phyloP scores from a whole-genome alignment of 92 coral and sea anemone species.

The Meandrina meandrites region DNA sequence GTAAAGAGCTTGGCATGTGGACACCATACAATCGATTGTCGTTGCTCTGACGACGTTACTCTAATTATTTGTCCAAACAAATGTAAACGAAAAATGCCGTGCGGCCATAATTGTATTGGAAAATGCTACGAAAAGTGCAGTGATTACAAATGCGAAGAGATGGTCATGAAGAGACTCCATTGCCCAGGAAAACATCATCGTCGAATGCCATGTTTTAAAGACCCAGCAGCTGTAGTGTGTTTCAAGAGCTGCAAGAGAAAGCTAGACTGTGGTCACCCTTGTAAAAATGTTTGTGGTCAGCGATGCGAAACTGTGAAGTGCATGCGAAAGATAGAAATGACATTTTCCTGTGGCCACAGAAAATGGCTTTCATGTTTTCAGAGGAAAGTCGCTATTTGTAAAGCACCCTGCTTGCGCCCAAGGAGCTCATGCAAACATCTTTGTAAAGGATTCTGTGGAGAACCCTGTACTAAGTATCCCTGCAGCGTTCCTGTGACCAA shows the following conservation, averaged over 20 bases:
- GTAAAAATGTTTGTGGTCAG: slow-evolving; percentile 62
- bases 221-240: slow-evolving; percentile 39
- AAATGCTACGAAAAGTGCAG: slow-evolving; percentile 33
- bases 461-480: slow-evolving; percentile 43
- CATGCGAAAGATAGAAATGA: slow-evolving; percentile 13
- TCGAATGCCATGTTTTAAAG: slow-evolving; percentile 22
- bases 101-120: slow-evolving; percentile 71
- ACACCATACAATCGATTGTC: slow-evolving; percentile 54
- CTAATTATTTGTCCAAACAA: neutral
- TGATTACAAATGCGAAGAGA: slow-evolving; percentile 8
- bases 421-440: slow-evolving; percentile 49
- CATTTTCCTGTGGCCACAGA: slow-evolving; percentile 59
- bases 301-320: slow-evolving; percentile 52
- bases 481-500: slow-evolving; percentile 50
- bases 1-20: slow-evolving; percentile 39
- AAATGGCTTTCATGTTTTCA: slow-evolving; percentile 45
- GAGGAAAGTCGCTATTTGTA: slow-evolving; percentile 25
- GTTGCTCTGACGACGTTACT: slow-evolving; percentile 42
- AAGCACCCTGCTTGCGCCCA: slow-evolving; percentile 35
- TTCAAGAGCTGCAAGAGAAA: slow-evolving; percentile 38
- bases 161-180: slow-evolving; percentile 17
- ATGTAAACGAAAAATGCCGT: slow-evolving; percentile 33
- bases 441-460: slow-evolving; percentile 63
- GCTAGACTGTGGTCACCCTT: slow-evolving; percentile 73
- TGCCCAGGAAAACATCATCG: slow-evolving; percentile 50